Base-by-base conservation (phyloP, 1,140 invertebrate genomes). In the Papilio aristodemus region DNA sequence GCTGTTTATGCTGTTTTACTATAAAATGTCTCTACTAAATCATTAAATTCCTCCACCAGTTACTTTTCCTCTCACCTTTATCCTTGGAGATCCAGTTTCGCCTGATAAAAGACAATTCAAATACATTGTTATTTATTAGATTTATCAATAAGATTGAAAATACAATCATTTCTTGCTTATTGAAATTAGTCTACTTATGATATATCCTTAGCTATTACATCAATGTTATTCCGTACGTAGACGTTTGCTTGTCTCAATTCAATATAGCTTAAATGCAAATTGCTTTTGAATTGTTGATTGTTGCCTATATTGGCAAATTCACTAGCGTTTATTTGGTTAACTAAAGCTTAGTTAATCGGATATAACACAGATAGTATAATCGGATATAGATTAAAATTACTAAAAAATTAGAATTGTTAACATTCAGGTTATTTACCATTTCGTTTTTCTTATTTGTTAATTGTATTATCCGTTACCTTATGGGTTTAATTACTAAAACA, bases 231-330 rank as follows among this genome's bases (percentile, higher is more conserved):
- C 46, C 2, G 7, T 22, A 50, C 46, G 19, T 22, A 67, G 71
- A 78, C 78, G 77, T 72, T 76, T 74, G 76, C 77, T 77, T 77
- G 79, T 84, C 81, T 85, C 84, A 81, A 87, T 86, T 86, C 79
- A 85, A 82, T 85, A 81, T 80, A 75, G 79, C 84, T 85, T 78
- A 80, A 77, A 86, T 86, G 82, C 84, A 87, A 87, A 87, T 87
- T 80, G 76, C 77, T 82, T 79, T 83, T 82, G 82, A 85, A 84
- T 77, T 83, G 79, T 82, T 84, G 82, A 87, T 85, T 80, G 84
- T 86, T 77, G 75, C 75, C 81, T 80, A 76, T 84, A 86, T 85
- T 76, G 82, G 77, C 75, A 81, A 85, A 87, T 85, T 77, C 76
- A 75, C 74, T 69, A 67, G 70, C 68, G 68, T 68, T 70, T 72